Conservation (phyloP, 2,797 vertebrate species). For the Remorina albescens region DNA sequence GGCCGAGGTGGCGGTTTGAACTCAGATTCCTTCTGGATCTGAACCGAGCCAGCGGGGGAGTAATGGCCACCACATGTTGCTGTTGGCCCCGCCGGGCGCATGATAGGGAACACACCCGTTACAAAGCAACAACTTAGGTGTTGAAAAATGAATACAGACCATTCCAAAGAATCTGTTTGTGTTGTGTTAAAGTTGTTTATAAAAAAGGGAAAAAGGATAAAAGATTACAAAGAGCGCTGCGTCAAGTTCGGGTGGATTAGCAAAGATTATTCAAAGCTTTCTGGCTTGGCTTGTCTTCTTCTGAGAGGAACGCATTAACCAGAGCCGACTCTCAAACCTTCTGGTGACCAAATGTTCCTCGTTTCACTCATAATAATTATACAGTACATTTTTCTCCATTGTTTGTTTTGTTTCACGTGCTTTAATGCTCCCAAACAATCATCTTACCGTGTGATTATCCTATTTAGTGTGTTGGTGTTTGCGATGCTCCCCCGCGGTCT, state of each 20-base stretch:
- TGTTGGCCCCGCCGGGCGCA: background rate
- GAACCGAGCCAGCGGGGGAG: constrained; percentile 27
- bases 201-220: constrained; percentile 16
- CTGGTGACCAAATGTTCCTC: constrained; percentile 70
- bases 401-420: constrained; percentile 44
- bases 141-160: constrained; percentile 30
- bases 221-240: constrained; percentile 15
- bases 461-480: constrained; percentile 34
- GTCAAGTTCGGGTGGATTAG: constrained; percentile 60
- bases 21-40: constrained; percentile 20
- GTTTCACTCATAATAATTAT: constrained; percentile 57
- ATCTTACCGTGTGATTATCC: constrained; percentile 41
- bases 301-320: constrained; percentile 58
- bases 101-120: background rate
- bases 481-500: constrained; percentile 3
- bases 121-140: constrained; percentile 42
- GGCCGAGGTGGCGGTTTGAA: background rate
- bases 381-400: constrained; percentile 28
- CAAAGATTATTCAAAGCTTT: constrained; percentile 54
- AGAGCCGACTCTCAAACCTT: constrained; percentile 52
- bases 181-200: constrained; percentile 50
- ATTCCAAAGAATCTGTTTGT: constrained; percentile 31
- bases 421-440: constrained; percentile 31
- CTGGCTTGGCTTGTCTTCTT: constrained; percentile 31
- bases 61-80: constrained; percentile 60